Evolutionary conservation across 2,888 invertebrate species (phyloP), one percentile per base, ranked within the genome.

Genomic region (Dicyrtomina minuta): DNA sequence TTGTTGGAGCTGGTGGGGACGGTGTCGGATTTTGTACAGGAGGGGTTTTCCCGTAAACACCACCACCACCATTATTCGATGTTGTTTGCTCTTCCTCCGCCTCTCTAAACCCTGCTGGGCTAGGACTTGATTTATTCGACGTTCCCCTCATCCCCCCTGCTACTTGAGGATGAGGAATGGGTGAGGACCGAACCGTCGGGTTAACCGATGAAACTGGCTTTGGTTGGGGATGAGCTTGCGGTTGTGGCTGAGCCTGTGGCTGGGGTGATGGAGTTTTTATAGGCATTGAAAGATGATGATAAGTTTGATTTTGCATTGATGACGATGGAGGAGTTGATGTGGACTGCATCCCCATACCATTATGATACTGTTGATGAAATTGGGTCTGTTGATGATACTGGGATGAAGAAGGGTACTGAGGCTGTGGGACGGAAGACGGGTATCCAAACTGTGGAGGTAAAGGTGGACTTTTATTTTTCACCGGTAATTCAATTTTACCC

Each of bases 1-100:
- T 92, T 83, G 93, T 94, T 77, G n/a, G n/a, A n/a, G 90, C 89
- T 72, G 86, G 85, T 69, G 87, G 83, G 69, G 85, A 83, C 49
- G 46, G 3, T 65, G 27, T 13, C 22, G 10, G 27, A n/a, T n/a
- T n/a, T n/a, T n/a, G n/a, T 22, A 59, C 8, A 39, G 8, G 17
- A 17, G n/a, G 3, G 24, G 39, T 51, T 64, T n/a, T n/a, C n/a
- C n/a, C n/a, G n/a, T n/a, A n/a, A n/a, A n/a, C n/a, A n/a, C n/a
- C n/a, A n/a, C n/a, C n/a, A n/a, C n/a, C n/a, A n/a, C n/a, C n/a
- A n/a, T n/a, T n/a, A n/a, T n/a, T n/a, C n/a, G n/a, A n/a, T n/a
- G n/a, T n/a, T n/a, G n/a, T n/a, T n/a, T n/a, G n/a, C n/a, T n/a
- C n/a, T n/a, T n/a, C n/a, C n/a, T n/a, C n/a, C n/a, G n/a, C n/a